Percentiles rank a stretch among this genome's conserved stretches.
Evolutionary conservation across 2,888 invertebrate genomes (phyloP).

Genomic region (Isoperla grammatica): DNA sequence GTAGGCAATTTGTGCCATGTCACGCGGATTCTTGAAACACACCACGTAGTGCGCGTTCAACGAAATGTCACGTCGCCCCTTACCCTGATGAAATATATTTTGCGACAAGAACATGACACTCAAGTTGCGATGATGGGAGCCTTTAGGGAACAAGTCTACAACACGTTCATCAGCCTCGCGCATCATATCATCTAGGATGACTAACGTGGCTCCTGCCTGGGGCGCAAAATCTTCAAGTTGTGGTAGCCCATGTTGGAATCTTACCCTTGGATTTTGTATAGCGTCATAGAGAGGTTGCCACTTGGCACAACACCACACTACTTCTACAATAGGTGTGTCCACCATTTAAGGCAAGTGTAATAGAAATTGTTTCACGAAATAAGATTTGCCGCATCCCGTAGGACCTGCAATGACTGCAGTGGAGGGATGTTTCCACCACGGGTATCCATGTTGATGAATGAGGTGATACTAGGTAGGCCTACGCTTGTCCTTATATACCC

Average conservation of each 20-base stretch:
- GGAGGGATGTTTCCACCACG: no score
- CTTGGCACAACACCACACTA: neutral
- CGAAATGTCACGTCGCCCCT: slow-evolving; percentile 31
- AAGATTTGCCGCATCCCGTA: slow-evolving; percentile 8
- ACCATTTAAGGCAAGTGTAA: neutral
- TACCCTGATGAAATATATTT: no score
- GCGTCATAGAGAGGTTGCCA: neutral
- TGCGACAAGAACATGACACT: no score
- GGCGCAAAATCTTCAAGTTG: neutral
- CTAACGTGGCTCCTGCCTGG: no score
- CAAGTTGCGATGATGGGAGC: no score
- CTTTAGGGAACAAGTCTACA: no score
- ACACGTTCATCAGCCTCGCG: no score
- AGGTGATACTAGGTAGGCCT: no score
- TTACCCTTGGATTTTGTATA: neutral
- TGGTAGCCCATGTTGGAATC: neutral
- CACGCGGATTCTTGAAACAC: slow-evolving; percentile 32
- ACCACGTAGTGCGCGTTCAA: slow-evolving; percentile 33
- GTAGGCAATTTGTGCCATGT: slow-evolving; percentile 29
- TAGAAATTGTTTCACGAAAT: neutral
- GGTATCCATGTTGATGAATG: no score
- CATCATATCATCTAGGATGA: no score
- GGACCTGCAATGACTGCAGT: neutral
- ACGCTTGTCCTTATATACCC: no score
- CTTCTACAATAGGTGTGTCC: neutral